Evolutionary conservation across 2,888 invertebrate genomes (phyloP).

Genomic region (Xanthorhoe designata): DNA sequence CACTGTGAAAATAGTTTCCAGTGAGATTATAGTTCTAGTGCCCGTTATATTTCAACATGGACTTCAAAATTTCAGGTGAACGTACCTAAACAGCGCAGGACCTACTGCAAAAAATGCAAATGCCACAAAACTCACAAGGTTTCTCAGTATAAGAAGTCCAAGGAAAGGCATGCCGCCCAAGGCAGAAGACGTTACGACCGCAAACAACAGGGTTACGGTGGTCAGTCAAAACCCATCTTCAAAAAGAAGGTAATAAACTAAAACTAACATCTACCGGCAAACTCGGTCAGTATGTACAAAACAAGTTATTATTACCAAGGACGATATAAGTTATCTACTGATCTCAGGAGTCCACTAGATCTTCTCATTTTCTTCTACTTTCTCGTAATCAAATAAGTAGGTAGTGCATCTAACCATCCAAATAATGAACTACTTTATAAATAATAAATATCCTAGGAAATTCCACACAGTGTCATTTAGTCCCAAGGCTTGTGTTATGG

Average conservation of each 20-base stretch:
- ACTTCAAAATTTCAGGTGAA: conserved; percentile 96
- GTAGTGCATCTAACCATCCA: no score
- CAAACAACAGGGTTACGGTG: conserved; percentile 99
- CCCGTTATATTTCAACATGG: conserved; percentile 60
- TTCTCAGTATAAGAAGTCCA: conserved; percentile 99
- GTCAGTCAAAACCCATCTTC: conserved; percentile 99
- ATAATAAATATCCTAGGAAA: no score
- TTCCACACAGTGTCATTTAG: no score
- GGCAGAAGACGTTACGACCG: conserved; percentile 99
- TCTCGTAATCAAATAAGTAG: no score
- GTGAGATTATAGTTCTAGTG: conserved; percentile 37
- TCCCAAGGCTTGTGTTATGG: no score
- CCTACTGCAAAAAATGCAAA: conserved; percentile 99
- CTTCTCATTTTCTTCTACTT: no score
- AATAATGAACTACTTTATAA: no score
- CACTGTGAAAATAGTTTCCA: conserved; percentile 32
- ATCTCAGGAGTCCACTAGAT: no score
- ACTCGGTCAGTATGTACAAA: neutral
- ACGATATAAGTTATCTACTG: no score
- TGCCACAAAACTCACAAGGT: conserved; percentile 99
- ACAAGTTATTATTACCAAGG: no score
- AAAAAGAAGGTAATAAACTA: conserved; percentile 99
- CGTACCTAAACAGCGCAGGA: conserved; percentile 99
- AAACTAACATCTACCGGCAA: conserved; percentile 66
- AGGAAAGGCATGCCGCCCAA: conserved; percentile 98